A percentile compares a stretch with the other conserved stretches of the same genome.
Evolutionary conservation across 2,113 vertebrate species (phyloP).

Genomic region (human (Homo sapiens)): DNA sequence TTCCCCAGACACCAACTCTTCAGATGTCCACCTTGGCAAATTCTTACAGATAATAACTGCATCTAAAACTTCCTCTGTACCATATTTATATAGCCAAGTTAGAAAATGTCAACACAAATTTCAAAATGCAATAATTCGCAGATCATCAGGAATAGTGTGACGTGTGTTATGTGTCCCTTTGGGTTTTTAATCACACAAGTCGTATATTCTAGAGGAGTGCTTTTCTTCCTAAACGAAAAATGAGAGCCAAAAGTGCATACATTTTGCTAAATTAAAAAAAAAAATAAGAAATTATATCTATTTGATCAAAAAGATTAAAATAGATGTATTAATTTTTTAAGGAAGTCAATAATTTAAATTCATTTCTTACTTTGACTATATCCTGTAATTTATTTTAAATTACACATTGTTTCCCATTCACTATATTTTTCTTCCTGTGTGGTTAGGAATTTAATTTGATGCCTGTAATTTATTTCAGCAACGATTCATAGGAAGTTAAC

Average conservation of each 20-base stretch:
- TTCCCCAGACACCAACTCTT: conserved; percentile 65
- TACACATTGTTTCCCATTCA: conserved; percentile 30
- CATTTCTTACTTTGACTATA: background rate
- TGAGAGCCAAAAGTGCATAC: background rate
- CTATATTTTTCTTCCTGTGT: conserved; percentile 28
- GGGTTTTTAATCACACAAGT: background rate
- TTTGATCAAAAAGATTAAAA: conserved; percentile 11
- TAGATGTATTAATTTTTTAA: background rate
- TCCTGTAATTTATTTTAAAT: background rate
- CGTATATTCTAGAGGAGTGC: background rate
- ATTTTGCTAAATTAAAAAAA: background rate
- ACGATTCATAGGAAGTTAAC: conserved; percentile 24
- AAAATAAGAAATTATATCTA: background rate
- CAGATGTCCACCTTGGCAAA: conserved; percentile 51
- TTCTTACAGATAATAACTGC: conserved; percentile 35
- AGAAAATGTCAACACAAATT: conserved; percentile 20
- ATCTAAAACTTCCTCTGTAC: conserved; percentile 37
- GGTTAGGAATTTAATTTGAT: conserved; percentile 53
- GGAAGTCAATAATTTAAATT: conserved; percentile 24
- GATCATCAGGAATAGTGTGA: background rate
- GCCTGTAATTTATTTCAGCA: conserved; percentile 45
- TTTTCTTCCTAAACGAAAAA: background rate
- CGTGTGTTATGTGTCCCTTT: background rate
- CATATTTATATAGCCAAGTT: background rate
- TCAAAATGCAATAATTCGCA: background rate